Percentiles rank a stretch among this genome's conserved stretches.
These are phyloP conservation scores for Epizoanthus rinbou DNA, from an alignment of 92 coral and sea anemone genomes.

Conservation along the genomic window DNA sequence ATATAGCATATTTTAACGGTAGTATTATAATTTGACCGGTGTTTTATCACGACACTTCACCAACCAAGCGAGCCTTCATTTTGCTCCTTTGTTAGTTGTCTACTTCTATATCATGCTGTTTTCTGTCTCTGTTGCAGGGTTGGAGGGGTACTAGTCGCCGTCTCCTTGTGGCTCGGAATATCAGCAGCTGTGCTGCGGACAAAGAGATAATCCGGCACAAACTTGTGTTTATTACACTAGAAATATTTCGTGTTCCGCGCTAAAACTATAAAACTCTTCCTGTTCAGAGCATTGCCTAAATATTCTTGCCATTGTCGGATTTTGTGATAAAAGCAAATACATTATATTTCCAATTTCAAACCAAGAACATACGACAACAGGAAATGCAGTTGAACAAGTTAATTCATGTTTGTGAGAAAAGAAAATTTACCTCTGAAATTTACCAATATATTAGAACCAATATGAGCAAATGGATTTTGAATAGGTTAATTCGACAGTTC, in stretches of 20 bases:
- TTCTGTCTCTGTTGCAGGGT: constrained; percentile 47
- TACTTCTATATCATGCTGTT: neutral
- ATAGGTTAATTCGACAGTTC: no score
- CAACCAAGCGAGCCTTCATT: no score
- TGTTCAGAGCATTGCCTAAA: no score
- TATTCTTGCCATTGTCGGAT: no score
- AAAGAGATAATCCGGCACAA: neutral
- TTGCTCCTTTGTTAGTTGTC: no score
- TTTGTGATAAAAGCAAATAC: no score
- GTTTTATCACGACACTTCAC: no score
- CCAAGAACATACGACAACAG: neutral
- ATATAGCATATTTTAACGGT: no score
- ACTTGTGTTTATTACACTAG: neutral
- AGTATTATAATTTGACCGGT: no score
- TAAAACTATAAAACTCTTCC: neutral
- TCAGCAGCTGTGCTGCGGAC: constrained; percentile 49
- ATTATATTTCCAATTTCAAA: neutral
- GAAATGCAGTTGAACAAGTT: neutral
- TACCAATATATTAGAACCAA: no score
- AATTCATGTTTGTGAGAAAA: neutral
- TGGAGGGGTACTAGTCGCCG: constrained; percentile 47
- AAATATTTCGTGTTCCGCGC: neutral
- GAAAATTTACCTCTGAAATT: no score
- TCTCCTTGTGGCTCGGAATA: constrained; percentile 49
- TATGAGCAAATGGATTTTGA: no score